These are phyloP conservation scores for Lepidocyrtoides sp. DNA, from an alignment of 2,888 invertebrate genomes.

Conservation along the genomic window DNA sequence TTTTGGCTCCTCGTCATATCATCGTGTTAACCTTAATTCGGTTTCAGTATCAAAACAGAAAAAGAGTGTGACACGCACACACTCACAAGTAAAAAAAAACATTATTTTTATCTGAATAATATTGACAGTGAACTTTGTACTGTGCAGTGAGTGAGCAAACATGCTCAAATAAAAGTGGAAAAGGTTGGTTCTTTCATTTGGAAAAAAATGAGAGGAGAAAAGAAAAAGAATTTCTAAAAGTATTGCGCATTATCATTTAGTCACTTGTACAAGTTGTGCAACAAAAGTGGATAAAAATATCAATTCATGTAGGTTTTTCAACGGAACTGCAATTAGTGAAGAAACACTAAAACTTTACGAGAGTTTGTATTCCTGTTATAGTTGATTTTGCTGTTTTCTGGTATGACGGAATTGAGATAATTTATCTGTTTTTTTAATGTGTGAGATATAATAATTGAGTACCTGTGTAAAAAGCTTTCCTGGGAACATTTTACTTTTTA, in stretches of 20 bases:
- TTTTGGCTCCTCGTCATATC: slow-evolving; percentile 18
- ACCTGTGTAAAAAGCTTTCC: slow-evolving; percentile 14
- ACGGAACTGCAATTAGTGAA: neutral
- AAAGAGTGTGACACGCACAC: neutral
- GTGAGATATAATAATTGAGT: slow-evolving; percentile 1
- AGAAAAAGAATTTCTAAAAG: neutral
- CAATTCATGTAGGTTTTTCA: too few species aligned
- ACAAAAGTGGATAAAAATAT: neutral
- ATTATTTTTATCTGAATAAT: slow-evolving; percentile 41
- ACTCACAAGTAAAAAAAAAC: neutral
- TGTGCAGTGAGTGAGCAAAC: neutral
- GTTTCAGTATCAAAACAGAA: neutral
- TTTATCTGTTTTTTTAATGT: neutral
- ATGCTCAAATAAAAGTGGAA: neutral
- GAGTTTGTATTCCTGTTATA: neutral
- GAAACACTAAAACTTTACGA: neutral
- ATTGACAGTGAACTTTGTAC: slow-evolving; percentile 67
- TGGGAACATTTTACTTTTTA: slow-evolving; percentile 36
- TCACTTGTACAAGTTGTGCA: too few species aligned
- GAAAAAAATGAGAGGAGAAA: neutral
- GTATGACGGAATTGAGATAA: neutral
- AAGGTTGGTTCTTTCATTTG: neutral
- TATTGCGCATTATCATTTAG: neutral
- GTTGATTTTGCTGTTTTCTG: neutral
- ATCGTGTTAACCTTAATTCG: neutral